Percentiles rank a stretch among this genome's conserved stretches.
phyloP scores from a whole-genome alignment of 2,113 vertebrate genomes.

The Hippocampus zosterae region DNA sequence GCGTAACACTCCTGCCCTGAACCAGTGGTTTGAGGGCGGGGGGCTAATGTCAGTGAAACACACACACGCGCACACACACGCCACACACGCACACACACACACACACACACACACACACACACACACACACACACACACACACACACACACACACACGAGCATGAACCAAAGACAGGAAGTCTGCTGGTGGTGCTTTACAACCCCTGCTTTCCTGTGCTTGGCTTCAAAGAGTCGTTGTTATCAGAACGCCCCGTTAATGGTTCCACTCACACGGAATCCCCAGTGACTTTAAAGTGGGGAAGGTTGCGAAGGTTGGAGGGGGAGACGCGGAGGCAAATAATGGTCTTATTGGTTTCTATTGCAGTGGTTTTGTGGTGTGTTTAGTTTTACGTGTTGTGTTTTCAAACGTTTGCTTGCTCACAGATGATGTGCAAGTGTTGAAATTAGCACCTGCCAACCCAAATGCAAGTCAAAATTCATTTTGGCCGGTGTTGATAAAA shows the following conservation, averaged over 20 bases:
- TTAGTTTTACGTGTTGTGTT: not conserved
- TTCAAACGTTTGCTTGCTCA: not conserved
- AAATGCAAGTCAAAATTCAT: too few relatives aligned
- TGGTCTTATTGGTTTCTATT: not conserved
- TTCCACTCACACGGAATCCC: slow-evolving; percentile 42
- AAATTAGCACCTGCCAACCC: too few relatives aligned
- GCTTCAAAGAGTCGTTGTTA: slow-evolving; percentile 57
- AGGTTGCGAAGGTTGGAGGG: not conserved
- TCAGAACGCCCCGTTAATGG: slow-evolving; percentile 35
- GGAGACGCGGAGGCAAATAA: slow-evolving; percentile 28
- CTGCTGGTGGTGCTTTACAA: slow-evolving; percentile 42
- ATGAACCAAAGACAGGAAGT: slow-evolving; percentile 51
- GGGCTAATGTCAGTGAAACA: slow-evolving; percentile 13
- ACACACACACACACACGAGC: slow-evolving; percentile 20
- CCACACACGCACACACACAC: too few relatives aligned
- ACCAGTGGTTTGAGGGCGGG: not conserved
- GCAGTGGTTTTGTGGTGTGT: too few relatives aligned
- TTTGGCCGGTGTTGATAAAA: too few relatives aligned
- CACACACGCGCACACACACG: slow-evolving; percentile 12
- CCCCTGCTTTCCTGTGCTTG: slow-evolving; percentile 28
- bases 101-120: too few relatives aligned
- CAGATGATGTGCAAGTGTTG: too few relatives aligned
- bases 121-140: slow-evolving; percentile 2
- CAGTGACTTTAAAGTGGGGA: slow-evolving; percentile 43
- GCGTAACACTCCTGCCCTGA: not conserved